Base-by-base conservation (phyloP, 2,888 invertebrate genomes). In the Pinctada fucata region DNA sequence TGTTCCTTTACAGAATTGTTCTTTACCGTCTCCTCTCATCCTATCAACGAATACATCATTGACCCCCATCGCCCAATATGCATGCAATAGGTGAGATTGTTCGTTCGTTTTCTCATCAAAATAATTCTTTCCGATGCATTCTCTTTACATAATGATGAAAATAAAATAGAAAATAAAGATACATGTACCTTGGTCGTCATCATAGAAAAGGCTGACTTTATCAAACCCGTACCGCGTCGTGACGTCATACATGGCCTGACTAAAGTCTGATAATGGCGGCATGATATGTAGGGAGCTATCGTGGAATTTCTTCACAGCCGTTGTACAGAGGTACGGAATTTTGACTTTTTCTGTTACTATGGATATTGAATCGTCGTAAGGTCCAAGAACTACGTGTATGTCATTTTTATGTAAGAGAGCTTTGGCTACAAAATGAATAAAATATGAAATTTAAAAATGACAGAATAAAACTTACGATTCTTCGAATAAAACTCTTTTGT, bases 201-300 rank as follows among this genome's bases (percentile, higher is more conserved):
- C 89, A 79, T 89, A 90, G 76, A 90, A 90, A 8, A 90, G 82
- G 71, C 89, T 88, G 67, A 89, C 86, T 81, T 87, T 88, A 31
- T 83, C 83, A 89, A 89, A 89, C 16, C 73, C 72, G 76, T 88
- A 89, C 13, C 73, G 69, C n/a, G 85, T 82, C 2, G 87, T 85
- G 4, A 90, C 78, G 69, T 88, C 89, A 47, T 85, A 79, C 51
- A 89, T 84, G 0, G 90, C 88, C 72, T 82, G 79, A 65, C 86
- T 83, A 31, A 88, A 83, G 67, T 87, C 86, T 4, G 79, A 83
- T 16, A 86, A 75, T 31, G 71, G 78, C 4, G 89, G 89, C 13
- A 86, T 45, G 31, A 90, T 78, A 75, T 88, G 88, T 65, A 89
- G 85, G 4, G 88, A 87, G 75, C 80, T 84, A 69, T 85, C 79